Evolutionary conservation across 2,888 invertebrate genomes (phyloP).

Genomic region (Stictocephala bisonia): DNA sequence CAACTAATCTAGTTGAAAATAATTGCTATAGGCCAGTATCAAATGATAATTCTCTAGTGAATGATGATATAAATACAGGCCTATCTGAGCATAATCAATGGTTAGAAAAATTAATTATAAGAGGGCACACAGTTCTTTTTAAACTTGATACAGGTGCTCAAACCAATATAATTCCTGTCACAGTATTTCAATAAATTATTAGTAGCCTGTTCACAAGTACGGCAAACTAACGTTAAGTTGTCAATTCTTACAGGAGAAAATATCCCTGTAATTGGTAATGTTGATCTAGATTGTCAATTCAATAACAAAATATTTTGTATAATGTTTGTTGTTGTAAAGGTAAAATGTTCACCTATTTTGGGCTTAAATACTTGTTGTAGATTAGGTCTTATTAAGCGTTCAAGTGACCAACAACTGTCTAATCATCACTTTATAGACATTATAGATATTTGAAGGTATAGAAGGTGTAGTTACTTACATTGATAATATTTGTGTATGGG

Average conservation of each 20-base stretch:
- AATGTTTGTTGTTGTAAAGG: conserved; percentile 30
- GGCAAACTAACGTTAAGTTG: not conserved
- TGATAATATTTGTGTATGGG: conserved; percentile 48
- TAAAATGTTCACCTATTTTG: not conserved
- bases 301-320: conserved; percentile 15
- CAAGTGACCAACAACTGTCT: too few relatives aligned
- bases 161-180: not conserved
- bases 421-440: too few relatives aligned
- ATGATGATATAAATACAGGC: not conserved
- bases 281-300: conserved; percentile 33
- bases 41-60: too few relatives aligned
- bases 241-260: conserved; percentile 9
- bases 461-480: conserved; percentile 51
- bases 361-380: conserved; percentile 2
- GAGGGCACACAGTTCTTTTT: conserved; percentile 1
- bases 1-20: too few relatives aligned
- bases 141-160: conserved; percentile 31
- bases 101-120: conserved; percentile 10
- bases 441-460: conserved; percentile 41
- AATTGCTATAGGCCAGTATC: too few relatives aligned
- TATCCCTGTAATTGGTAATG: conserved; percentile 6
- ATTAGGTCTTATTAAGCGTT: not conserved
- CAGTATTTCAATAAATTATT: conserved; percentile 15
- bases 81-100: conserved; percentile 5
- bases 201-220: not conserved